These are phyloP conservation scores for Ia io DNA, from an alignment of 2,113 vertebrate genomes.

Conservation along the genomic window DNA sequence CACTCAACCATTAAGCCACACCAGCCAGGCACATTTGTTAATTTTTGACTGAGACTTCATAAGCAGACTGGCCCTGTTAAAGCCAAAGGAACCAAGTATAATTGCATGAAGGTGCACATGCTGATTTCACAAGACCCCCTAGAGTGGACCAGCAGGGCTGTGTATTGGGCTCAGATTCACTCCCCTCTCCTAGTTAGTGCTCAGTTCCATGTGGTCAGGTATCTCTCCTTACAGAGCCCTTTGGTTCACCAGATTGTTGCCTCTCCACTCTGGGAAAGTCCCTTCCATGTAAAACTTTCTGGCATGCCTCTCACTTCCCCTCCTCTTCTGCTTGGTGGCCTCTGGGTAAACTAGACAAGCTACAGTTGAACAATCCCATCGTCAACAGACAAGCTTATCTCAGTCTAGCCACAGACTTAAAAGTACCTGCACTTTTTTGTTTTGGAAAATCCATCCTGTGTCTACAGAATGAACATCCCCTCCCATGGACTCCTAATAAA, in stretches of 20 bases:
- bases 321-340: conserved; percentile 40
- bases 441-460: conserved; percentile 65
- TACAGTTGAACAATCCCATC: conserved; percentile 38
- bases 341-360: conserved; percentile 41
- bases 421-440: conserved; percentile 59
- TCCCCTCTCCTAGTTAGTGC: too few relatives aligned
- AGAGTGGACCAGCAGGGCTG: neutral
- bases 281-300: neutral
- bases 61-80: neutral
- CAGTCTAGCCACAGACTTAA: conserved; percentile 69
- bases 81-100: neutral
- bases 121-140: neutral
- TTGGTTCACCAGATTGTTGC: neutral
- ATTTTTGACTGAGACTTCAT: neutral
- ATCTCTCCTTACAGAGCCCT: neutral
- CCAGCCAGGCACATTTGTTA: neutral
- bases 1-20: too few relatives aligned
- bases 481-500: conserved; percentile 72
- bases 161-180: neutral
- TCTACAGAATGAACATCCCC: conserved; percentile 69
- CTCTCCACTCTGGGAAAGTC: neutral
- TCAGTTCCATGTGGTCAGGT: rapidly evolving
- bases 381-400: conserved; percentile 63
- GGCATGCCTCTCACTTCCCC: neutral
- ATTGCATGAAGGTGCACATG: rapidly evolving